Evolutionary conservation across 35 echinoderm and acorn worm genomes (phyloP).

Genomic region (Strongylocentrotus purpuratus): DNA sequence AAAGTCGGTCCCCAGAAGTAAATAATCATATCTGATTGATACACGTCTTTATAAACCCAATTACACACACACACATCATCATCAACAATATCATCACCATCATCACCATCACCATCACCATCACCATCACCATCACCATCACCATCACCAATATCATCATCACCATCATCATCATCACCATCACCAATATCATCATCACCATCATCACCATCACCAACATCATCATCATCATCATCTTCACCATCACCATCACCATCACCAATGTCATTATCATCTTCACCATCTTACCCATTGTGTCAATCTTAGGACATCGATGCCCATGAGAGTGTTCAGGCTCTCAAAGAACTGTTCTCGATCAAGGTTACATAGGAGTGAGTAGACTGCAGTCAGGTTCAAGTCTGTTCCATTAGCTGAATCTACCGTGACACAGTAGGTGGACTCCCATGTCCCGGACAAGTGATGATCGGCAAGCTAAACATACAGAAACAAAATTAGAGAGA

Average conservation of each 20-base stretch:
- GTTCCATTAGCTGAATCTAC: background rate
- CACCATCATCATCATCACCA: background rate
- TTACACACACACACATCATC: background rate
- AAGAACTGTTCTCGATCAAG: constrained; percentile 52
- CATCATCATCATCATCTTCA: background rate
- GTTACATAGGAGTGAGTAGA: constrained; percentile 20
- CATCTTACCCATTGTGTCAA: constrained; percentile 21
- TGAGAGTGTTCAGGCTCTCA: constrained; percentile 29
- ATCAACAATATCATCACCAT: background rate
- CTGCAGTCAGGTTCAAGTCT: constrained; percentile 41
- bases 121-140: background rate
- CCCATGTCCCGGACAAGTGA: constrained; percentile 33
- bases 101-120: background rate
- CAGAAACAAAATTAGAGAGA: background rate
- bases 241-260: background rate
- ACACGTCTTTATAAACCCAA: no score
- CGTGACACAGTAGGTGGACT: constrained; percentile 24
- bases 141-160: background rate
- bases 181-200: background rate
- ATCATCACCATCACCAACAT: background rate
- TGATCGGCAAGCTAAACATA: constrained; percentile 29
- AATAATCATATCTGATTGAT: no score
- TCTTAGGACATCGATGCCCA: constrained; percentile 31
- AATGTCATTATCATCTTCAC: background rate
- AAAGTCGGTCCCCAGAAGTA: no score